A percentile compares a stretch with the other conserved stretches of the same genome.
Evolutionary conservation across 2,113 vertebrate species (phyloP).

Genomic region (Tympanuchus pallidicinctus): DNA sequence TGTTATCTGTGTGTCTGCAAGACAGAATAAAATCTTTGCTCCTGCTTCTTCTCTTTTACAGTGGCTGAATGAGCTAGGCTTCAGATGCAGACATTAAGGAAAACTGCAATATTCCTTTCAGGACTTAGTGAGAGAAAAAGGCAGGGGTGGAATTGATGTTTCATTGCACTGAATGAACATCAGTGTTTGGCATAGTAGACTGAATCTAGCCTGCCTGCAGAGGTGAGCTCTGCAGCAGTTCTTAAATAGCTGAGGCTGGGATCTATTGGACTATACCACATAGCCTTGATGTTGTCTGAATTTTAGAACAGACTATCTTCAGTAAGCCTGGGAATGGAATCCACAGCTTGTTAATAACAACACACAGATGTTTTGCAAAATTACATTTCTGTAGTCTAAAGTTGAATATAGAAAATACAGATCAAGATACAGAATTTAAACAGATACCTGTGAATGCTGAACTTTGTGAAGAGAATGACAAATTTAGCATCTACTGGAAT

Average conservation of each 20-base stretch:
- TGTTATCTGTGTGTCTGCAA: neutral
- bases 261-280: neutral
- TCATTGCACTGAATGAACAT: neutral
- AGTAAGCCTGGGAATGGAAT: neutral
- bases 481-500: neutral
- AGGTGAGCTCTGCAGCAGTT: neutral
- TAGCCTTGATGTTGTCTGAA: neutral
- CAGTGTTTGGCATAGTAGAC: neutral
- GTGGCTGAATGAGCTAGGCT: neutral
- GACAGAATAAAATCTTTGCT: neutral
- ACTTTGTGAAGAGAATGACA: neutral
- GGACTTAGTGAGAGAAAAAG: neutral
- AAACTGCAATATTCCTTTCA: neutral
- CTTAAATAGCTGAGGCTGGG: neutral
- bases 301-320: neutral
- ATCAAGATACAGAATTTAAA: neutral
- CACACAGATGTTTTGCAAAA: neutral
- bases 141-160: neutral
- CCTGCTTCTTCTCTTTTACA: neutral
- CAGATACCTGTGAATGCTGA: neutral
- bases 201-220: neutral
- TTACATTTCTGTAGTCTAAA: neutral
- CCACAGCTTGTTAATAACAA: neutral
- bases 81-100: neutral
- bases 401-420: neutral